Percentiles rank a stretch among this genome's conserved stretches.
Evolutionary conservation across 2,888 invertebrate species (phyloP).

Genomic region (Phorcus lineatus): DNA sequence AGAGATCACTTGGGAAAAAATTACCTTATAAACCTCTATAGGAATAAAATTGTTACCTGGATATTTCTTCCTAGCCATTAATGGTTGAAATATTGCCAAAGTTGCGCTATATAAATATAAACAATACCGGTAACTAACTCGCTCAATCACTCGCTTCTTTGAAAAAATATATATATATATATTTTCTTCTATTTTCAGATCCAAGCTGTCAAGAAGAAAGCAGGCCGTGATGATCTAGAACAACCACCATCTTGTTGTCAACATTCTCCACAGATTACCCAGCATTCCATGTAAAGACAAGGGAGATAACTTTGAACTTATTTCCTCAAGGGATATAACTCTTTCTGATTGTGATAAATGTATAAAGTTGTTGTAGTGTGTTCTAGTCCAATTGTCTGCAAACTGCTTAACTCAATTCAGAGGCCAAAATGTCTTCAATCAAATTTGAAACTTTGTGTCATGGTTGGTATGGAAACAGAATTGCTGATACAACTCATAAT

Average conservation of each 20-base stretch:
- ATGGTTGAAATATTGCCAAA: too few species aligned
- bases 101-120: too few species aligned
- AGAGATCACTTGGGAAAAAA: too few species aligned
- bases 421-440: conserved; percentile 8
- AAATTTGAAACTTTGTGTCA: neutral
- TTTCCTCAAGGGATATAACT: neutral
- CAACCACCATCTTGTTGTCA: neutral
- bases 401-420: conserved; percentile 9
- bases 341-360: conserved; percentile 1
- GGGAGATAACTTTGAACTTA: conserved; percentile 13
- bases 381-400: neutral
- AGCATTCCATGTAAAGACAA: conserved; percentile 24
- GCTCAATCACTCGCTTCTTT: neutral
- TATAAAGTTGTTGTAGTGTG: conserved; percentile 12
- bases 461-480: neutral
- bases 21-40: too few species aligned
- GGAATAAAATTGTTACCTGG: too few species aligned
- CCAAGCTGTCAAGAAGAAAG: conserved; percentile 65
- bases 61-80: too few species aligned
- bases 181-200: conserved; percentile 48
- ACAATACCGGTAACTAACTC: neutral
- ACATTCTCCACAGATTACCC: conserved; percentile 17
- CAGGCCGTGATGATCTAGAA: conserved; percentile 57
- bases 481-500: neutral
- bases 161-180: neutral